Evolutionary conservation across 2,888 invertebrate species (phyloP).

Genomic region (Hoplodrina blanda): DNA sequence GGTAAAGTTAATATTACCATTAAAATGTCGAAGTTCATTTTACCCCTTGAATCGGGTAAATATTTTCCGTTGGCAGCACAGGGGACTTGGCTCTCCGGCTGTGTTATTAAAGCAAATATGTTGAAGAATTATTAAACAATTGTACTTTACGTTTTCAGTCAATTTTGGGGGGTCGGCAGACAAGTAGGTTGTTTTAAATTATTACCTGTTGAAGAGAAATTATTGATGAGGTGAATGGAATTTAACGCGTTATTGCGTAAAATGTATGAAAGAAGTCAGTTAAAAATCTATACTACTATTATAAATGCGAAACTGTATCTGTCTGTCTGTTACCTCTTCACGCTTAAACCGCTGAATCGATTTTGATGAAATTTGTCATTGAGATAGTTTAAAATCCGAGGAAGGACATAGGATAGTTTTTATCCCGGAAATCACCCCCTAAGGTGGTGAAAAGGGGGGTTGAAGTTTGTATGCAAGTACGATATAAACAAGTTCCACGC

Average conservation of each 20-base stretch:
- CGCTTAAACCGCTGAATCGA: too few relatives aligned
- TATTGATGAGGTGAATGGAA: background rate
- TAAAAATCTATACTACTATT: too few relatives aligned
- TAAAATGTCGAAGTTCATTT: constrained; percentile 39
- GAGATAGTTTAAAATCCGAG: too few relatives aligned
- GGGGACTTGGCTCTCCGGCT: constrained; percentile 34
- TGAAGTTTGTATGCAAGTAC: too few relatives aligned
- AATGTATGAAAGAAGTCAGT: too few relatives aligned
- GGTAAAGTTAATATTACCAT: constrained; percentile 49
- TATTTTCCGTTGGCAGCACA: constrained; percentile 57
- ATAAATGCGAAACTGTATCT: too few relatives aligned
- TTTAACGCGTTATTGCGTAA: background rate
- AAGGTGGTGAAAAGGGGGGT: too few relatives aligned
- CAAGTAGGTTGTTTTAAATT: constrained; percentile 20
- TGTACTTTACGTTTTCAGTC: constrained; percentile 39
- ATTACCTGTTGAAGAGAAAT: constrained; percentile 11
- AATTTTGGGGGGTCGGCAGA: constrained; percentile 19
- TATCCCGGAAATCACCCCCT: too few relatives aligned
- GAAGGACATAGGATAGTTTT: too few relatives aligned
- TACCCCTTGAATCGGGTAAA: constrained; percentile 55
- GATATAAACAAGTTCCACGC: too few relatives aligned
- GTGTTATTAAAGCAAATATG: constrained; percentile 62
- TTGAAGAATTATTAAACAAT: constrained; percentile 59
- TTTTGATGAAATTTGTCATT: too few relatives aligned
- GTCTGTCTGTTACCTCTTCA: too few relatives aligned